phyloP scores from a whole-genome alignment of 2,888 invertebrate species.

The Epistrophella euchroma region DNA sequence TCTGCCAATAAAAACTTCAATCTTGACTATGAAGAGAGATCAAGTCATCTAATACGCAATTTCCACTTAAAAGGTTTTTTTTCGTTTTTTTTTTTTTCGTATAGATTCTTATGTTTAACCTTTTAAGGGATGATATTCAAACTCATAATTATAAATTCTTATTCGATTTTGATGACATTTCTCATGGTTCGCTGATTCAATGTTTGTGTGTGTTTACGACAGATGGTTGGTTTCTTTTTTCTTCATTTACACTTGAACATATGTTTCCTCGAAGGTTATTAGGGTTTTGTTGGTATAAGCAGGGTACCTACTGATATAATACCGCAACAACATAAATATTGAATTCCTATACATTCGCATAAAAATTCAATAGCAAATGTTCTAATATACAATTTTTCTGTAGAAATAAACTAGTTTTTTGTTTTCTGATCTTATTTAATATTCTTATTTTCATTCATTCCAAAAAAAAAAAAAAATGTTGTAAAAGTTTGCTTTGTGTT shows the following conservation, averaged over 20 bases:
- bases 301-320: not conserved
- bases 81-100: too few relatives aligned
- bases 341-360: not conserved
- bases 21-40: too few relatives aligned
- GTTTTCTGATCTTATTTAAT: not conserved
- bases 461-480: not conserved
- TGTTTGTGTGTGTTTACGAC: not conserved
- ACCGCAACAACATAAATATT: not conserved
- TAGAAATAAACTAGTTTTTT: constrained; percentile 18
- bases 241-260: constrained; percentile 4
- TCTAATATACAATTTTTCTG: too few relatives aligned
- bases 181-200: not conserved
- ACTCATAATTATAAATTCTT: not conserved
- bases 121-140: constrained; percentile 9
- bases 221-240: constrained; percentile 12
- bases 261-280: not conserved
- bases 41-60: too few relatives aligned
- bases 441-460: not conserved
- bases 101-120: not conserved
- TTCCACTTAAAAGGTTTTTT: too few relatives aligned
- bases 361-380: not conserved
- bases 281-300: not conserved
- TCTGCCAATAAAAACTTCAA: too few relatives aligned
- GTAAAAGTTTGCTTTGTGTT: too few relatives aligned
- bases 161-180: constrained; percentile 18